Percentiles rank a stretch among this genome's conserved stretches.
These are phyloP conservation scores for Peucedramus taeniatus DNA, from an alignment of 2,113 vertebrate species.

Conservation along the genomic window DNA sequence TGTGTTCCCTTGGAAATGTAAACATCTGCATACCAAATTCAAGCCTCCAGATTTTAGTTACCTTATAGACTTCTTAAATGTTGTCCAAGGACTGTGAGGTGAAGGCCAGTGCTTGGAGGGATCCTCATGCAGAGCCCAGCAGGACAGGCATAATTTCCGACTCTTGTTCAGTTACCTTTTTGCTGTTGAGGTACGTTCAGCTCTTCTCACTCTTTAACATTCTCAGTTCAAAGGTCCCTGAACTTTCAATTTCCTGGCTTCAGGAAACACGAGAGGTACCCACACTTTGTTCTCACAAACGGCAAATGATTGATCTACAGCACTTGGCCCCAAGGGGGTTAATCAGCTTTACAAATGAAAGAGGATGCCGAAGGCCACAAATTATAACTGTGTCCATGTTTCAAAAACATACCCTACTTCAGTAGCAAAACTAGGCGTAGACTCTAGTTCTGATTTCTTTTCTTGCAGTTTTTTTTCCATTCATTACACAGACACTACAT, in stretches of 20 bases:
- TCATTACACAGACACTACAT: slow-evolving; percentile 62
- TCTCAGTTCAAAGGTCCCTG: background rate
- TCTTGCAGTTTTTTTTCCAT: slow-evolving; percentile 49
- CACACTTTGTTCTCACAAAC: background rate
- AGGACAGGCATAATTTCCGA: background rate
- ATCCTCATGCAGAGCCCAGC: background rate
- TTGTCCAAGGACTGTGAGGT: background rate
- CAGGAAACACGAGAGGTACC: background rate
- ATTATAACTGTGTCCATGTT: background rate
- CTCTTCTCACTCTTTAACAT: background rate
- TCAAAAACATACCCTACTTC: background rate
- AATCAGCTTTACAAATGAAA: background rate
- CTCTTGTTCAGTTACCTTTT: background rate
- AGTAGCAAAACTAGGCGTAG: slow-evolving; percentile 52
- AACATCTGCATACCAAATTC: background rate
- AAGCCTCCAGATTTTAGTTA: background rate
- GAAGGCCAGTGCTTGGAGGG: background rate
- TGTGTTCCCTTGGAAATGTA: slow-evolving; percentile 7
- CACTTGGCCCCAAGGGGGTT: background rate
- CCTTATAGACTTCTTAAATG: background rate
- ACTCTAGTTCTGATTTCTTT: slow-evolving; percentile 63
- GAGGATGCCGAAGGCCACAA: background rate
- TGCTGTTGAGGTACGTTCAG: background rate
- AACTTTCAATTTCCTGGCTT: background rate
- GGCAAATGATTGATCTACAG: background rate